Evolutionary conservation across 2,797 vertebrate species (phyloP).

Genomic region (Sciurus vulgaris): DNA sequence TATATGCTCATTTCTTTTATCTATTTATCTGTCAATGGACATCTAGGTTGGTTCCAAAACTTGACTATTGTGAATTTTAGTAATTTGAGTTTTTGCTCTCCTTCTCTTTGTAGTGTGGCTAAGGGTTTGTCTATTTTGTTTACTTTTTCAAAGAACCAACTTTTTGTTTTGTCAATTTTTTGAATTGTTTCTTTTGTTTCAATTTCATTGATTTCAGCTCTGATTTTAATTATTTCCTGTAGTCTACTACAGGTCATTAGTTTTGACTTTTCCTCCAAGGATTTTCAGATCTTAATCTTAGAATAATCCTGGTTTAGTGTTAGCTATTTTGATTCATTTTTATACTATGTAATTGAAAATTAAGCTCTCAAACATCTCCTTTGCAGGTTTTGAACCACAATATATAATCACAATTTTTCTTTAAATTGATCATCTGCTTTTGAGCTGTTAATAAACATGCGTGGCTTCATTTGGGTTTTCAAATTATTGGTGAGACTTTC

Average conservation of each 20-base stretch:
- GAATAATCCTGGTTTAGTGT: conserved; percentile 22
- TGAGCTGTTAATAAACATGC: conserved; percentile 75
- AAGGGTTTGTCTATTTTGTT: too few relatives aligned
- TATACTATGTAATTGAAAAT: conserved; percentile 25
- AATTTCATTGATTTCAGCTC: too few relatives aligned
- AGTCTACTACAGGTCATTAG: background rate
- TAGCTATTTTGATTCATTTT: conserved; percentile 59
- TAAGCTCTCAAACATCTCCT: conserved; percentile 50
- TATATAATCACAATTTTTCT: conserved; percentile 72
- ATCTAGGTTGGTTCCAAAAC: too few relatives aligned
- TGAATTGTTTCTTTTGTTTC: too few relatives aligned
- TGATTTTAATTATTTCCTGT: too few relatives aligned
- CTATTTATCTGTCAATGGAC: too few relatives aligned
- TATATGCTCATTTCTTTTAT: too few relatives aligned
- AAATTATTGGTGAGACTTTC: conserved; percentile 57
- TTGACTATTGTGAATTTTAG: too few relatives aligned
- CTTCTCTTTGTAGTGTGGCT: too few relatives aligned
- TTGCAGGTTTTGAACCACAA: background rate
- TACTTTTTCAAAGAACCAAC: too few relatives aligned
- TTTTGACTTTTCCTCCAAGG: background rate
- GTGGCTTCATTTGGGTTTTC: conserved; percentile 56
- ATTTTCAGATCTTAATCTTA: conserved; percentile 12
- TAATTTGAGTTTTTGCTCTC: too few relatives aligned
- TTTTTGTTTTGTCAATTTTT: too few relatives aligned
- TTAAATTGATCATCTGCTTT: conserved; percentile 71